phyloP scores from a whole-genome alignment of 2,797 vertebrate genomes.

The Anabacerthia variegaticeps region DNA sequence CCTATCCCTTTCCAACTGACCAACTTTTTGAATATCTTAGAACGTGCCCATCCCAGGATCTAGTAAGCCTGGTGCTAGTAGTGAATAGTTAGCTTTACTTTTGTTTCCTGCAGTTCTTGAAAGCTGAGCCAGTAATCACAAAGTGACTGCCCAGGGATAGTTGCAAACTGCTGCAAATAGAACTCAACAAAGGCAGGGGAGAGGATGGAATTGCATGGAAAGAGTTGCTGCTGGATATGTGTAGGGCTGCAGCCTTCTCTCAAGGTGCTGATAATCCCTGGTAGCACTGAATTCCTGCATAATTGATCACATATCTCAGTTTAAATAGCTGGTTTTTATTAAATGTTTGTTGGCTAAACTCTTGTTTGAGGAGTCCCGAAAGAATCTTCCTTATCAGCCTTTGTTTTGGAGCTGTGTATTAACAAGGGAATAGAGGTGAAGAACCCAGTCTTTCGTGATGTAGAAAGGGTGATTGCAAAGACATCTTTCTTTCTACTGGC shows the following conservation, averaged over 20 bases:
- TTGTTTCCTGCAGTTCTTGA: slow-evolving; percentile 71
- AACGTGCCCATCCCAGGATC: slow-evolving; percentile 4
- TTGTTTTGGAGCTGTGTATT: slow-evolving; percentile 18
- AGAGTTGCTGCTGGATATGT: not conserved
- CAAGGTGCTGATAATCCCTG: slow-evolving; percentile 47
- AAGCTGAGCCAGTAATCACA: slow-evolving; percentile 72
- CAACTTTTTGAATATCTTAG: not conserved
- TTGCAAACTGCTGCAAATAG: slow-evolving; percentile 26
- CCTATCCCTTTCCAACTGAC: not conserved
- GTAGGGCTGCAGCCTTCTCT: not conserved
- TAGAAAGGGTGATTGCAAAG: not conserved
- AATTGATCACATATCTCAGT: slow-evolving; percentile 36
- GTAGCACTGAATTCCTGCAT: slow-evolving; percentile 21
- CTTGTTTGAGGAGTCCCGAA: not conserved
- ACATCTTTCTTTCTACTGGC: slow-evolving; percentile 13
- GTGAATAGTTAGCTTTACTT: slow-evolving; percentile 34
- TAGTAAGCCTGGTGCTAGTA: slow-evolving; percentile 51
- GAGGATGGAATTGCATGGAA: not conserved
- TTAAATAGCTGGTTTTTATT: slow-evolving; percentile 24
- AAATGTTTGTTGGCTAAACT: slow-evolving; percentile 6
- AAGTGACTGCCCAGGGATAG: slow-evolving; percentile 54
- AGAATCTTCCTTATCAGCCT: slow-evolving; percentile 10
- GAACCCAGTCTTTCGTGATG: not conserved
- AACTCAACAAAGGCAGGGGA: slow-evolving; percentile 15
- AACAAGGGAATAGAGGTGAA: not conserved